Evolutionary conservation across 2,797 vertebrate species (phyloP).

Genomic region (Mus spretus): DNA sequence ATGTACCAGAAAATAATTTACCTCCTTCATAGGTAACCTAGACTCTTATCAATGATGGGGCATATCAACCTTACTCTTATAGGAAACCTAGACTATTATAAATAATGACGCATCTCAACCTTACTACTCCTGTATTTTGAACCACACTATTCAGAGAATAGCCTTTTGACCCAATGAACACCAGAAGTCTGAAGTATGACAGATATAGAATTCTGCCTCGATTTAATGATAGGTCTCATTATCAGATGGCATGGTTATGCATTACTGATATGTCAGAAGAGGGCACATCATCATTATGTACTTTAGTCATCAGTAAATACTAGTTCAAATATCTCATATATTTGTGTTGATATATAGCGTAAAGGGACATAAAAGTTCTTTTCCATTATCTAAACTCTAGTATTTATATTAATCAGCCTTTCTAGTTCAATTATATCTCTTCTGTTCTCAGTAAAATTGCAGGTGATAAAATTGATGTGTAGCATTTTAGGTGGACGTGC

Average conservation of each 20-base stretch:
- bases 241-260: constrained; percentile 64
- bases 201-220: constrained; percentile 66
- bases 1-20: constrained; percentile 63
- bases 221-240: constrained; percentile 41
- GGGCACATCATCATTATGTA: neutral
- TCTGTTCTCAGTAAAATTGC: constrained; percentile 75
- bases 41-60: constrained; percentile 61
- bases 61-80: constrained; percentile 25
- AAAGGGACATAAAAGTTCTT: constrained; percentile 40
- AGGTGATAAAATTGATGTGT: constrained; percentile 74
- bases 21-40: constrained; percentile 29
- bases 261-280: constrained; percentile 65
- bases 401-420: constrained; percentile 76
- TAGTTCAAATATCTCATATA: constrained; percentile 54
- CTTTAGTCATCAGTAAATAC: constrained; percentile 59
- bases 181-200: constrained; percentile 71
- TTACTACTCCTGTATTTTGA: constrained; percentile 68
- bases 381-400: constrained; percentile 67
- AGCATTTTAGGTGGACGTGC: constrained; percentile 62
- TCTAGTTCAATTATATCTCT: constrained; percentile 73
- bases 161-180: constrained; percentile 71
- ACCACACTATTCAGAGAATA: constrained; percentile 44
- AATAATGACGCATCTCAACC: constrained; percentile 46
- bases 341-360: neutral
- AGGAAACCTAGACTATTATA: constrained; percentile 54